phyloP scores from a whole-genome alignment of 1,140 invertebrate species.

The Archivesica marissinica region DNA sequence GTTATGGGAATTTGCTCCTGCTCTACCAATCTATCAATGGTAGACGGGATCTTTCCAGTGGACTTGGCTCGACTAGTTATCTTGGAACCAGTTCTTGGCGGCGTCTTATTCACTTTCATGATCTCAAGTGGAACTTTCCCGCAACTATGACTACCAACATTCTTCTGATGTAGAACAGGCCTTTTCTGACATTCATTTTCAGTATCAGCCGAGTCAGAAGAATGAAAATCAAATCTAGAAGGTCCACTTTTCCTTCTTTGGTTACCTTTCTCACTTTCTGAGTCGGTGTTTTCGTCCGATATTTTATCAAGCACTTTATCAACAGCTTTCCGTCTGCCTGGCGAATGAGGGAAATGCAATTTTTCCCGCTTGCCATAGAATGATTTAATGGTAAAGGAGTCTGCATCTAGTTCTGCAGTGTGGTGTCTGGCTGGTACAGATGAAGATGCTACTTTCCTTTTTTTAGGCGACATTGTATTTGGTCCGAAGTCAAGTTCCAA shows the following conservation, averaged over 20 bases:
- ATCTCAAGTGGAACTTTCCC: constrained; percentile 30
- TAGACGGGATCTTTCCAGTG: constrained; percentile 12
- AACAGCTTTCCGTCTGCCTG: constrained; percentile 31
- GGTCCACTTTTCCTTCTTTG: not conserved
- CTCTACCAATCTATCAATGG: not conserved
- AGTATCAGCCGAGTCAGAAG: constrained; percentile 40
- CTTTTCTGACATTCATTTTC: constrained; percentile 16
- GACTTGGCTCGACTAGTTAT: not conserved
- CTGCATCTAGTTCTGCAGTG: not conserved
- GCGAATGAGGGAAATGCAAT: constrained; percentile 36
- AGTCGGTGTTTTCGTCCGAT: constrained; percentile 45
- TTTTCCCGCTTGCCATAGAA: constrained; percentile 49
- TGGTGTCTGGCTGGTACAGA: not conserved
- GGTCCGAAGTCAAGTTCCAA: constrained; percentile 40
- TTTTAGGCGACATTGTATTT: constrained; percentile 44
- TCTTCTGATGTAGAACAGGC: constrained; percentile 16
- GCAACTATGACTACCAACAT: not conserved
- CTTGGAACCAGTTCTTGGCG: not conserved
- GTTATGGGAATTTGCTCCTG: not conserved
- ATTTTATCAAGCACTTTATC: constrained; percentile 34
- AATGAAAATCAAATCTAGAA: constrained; percentile 44
- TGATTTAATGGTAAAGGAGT: constrained; percentile 32
- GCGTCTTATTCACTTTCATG: not conserved
- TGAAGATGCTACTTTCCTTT: not conserved
- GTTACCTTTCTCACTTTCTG: not conserved